These are phyloP conservation scores for Daphoenositta chrysoptera DNA, from an alignment of 2,113 vertebrate genomes.

Conservation along the genomic window DNA sequence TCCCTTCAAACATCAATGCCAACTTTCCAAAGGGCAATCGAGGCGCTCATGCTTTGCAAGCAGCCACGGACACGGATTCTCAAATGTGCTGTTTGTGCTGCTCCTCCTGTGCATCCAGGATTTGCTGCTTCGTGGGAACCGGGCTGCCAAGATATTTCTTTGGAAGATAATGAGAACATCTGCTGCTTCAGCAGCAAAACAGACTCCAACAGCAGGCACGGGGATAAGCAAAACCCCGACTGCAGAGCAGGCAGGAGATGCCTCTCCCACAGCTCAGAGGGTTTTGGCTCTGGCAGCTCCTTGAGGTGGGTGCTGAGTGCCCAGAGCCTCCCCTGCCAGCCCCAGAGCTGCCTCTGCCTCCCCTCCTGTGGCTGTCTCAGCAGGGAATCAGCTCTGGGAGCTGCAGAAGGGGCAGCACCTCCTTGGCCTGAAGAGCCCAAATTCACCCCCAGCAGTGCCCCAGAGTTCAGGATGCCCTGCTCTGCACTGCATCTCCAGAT, in stretches of 20 bases:
- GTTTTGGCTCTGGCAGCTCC: neutral
- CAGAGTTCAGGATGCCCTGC: neutral
- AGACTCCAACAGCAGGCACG: neutral
- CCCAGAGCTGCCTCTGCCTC: neutral
- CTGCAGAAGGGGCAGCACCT: neutral
- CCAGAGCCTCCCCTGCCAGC: neutral
- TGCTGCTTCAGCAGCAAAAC: slow-evolving; percentile 49
- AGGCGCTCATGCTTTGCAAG: neutral
- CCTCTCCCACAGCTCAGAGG: neutral
- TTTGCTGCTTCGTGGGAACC: neutral
- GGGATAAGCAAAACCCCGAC: neutral
- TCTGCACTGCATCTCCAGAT: neutral
- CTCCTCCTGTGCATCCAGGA: neutral
- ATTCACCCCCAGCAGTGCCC: neutral
- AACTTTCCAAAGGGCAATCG: neutral
- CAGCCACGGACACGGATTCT: neutral
- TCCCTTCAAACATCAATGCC: neutral
- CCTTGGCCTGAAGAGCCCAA: neutral
- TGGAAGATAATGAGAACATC: slow-evolving; percentile 51
- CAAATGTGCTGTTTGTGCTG: neutral
- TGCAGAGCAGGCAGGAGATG: neutral
- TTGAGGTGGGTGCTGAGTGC: neutral
- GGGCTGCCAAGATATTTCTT: slow-evolving; percentile 12
- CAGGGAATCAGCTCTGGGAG: neutral
- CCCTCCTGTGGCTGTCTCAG: neutral